These are phyloP conservation scores for Lamellibrachia satsuma DNA, from an alignment of 2,888 invertebrate species.

Conservation along the genomic window DNA sequence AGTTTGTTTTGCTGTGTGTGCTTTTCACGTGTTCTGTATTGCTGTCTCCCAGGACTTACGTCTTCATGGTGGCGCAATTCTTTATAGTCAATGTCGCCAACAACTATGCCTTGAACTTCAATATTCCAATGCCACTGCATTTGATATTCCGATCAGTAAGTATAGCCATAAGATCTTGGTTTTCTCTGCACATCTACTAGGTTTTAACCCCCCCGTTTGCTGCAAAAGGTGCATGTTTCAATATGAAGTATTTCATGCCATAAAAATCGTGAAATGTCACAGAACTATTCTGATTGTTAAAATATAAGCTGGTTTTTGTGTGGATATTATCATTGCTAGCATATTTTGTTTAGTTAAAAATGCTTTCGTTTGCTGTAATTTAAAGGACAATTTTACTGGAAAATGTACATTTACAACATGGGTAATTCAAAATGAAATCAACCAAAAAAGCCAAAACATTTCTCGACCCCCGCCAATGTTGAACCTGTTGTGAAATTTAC, in stretches of 20 bases:
- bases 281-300: not conserved
- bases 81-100: conserved; percentile 80
- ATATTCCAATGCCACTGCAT: conserved; percentile 96
- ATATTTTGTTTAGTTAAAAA: no score
- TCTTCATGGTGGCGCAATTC: conserved; percentile 85
- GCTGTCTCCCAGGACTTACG: conserved; percentile 73
- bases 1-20: conserved; percentile 42
- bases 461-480: no score
- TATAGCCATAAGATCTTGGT: conserved; percentile 30
- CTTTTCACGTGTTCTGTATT: not conserved
- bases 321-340: not conserved
- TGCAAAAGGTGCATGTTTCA: conserved; percentile 17
- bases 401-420: not conserved
- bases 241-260: not conserved
- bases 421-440: no score
- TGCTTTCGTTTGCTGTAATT: not conserved
- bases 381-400: not conserved
- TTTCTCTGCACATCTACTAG: conserved; percentile 21
- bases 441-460: no score
- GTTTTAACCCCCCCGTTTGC: not conserved
- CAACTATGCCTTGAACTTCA: conserved; percentile 94
- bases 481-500: no score
- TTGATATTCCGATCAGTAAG: conserved; percentile 96
- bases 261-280: not conserved
- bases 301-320: not conserved